Evolutionary conservation across 2,113 vertebrate genomes (phyloP), one percentile per base, ranked within the genome.

Genomic region (Eidolon helvum): DNA sequence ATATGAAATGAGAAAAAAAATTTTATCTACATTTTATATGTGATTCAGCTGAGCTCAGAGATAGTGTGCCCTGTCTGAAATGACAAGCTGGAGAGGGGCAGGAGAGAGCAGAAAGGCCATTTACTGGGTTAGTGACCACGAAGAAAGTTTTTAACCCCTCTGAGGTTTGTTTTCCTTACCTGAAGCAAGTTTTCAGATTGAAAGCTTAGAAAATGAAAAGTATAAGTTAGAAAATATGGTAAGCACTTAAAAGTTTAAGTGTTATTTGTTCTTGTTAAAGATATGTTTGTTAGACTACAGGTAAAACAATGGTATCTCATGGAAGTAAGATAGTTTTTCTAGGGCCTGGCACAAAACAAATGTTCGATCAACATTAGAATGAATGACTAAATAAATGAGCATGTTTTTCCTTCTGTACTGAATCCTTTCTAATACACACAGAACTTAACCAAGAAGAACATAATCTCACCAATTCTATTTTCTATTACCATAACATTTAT

Each of bases 241-340:
- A 65, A 93, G 6, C 12, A 71, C 10, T 89, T 33, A 53, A 65
- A 79, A 50, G 89, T 19, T 38, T 65, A 48, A 48, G 26, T 35
- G n/a, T 50, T 30, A 15, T 57, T 57, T 96, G 33, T 75, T 24
- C 16, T 93, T 71, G 30, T 57, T 66, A 95, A 65, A 40, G 18
- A 78, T 82, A 18, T 94, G 11, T 72, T 95, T 78, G 61, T n/a
- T 94, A 28, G 30, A 90, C 30, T 87, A 65, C 50, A 93, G 61
- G 33, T 65, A 75, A 93, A 91, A 78, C 15, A 10, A n/a, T 30
- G 28, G 5, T 80, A 45, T 82, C 24, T 88, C 59, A 53, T 68
- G 63, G 75, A 87, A 84, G 18, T 5, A 92, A 2, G 8, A 19
- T 59, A 45, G 33, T 82, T n/a, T 88, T 90, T 68, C 69, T 10